Conservation (phyloP, 2,113 vertebrate species). For the Cettia cetti region DNA sequence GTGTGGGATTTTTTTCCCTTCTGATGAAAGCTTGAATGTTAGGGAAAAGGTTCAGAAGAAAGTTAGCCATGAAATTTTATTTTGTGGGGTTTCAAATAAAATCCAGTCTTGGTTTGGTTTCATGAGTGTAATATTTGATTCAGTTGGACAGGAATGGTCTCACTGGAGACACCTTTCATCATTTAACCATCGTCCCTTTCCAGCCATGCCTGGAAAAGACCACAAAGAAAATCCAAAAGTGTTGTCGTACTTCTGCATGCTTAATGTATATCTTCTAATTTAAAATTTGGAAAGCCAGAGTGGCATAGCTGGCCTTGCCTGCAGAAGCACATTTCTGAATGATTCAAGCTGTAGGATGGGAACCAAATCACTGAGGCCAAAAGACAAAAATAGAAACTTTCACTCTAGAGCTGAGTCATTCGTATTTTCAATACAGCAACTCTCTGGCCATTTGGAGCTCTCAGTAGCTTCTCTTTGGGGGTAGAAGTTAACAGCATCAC, state of each 20-base stretch:
- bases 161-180: background rate
- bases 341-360: constrained; percentile 25
- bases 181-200: background rate
- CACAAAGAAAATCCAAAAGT: background rate
- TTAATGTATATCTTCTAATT: constrained; percentile 4
- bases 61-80: background rate
- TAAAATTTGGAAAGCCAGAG: background rate
- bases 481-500: background rate
- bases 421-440: background rate
- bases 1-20: background rate
- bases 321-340: constrained; percentile 3
- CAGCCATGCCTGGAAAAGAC: background rate
- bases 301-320: constrained; percentile 2
- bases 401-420: constrained; percentile 42
- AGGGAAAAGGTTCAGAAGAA: background rate
- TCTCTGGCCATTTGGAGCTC: background rate
- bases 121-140: background rate
- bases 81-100: background rate
- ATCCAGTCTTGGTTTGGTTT: background rate
- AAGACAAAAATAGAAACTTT: constrained; percentile 33
- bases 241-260: background rate
- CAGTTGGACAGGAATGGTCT: background rate
- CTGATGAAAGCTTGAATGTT: background rate
- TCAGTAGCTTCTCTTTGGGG: background rate
- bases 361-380: constrained; percentile 16